Base-by-base conservation (phyloP, 2,797 vertebrate species). In the Thalassophryne amazonica region DNA sequence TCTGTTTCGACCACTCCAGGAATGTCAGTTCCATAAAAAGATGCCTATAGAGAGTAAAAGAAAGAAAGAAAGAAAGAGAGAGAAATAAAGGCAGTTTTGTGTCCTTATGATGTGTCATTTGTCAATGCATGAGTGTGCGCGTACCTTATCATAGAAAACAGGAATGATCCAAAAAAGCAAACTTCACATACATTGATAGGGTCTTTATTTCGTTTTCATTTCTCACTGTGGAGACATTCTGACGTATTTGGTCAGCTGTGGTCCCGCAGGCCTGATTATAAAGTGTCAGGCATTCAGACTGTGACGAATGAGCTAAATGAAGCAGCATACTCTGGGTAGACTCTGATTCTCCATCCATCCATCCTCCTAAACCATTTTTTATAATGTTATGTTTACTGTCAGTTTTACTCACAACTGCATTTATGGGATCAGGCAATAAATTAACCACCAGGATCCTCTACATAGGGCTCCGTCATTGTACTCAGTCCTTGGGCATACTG, bases 21-120 rank as follows among this genome's bases (percentile, higher is more conserved):
- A 91, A 91, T 91, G 89, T 88, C 73, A 86, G 80, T 71, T 86
- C 83, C 87, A 89, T 90, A 90, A 91, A 91, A 90, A 86, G 77
- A 85, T 78, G 78, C 59, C 69, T 65, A 75, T 69, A 63, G 76
- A 85, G 64, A 70, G 21, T 70, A 39, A 73, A 25, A 69, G 35
- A 55, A 24, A 47, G 3, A 46, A 22, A 48, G 20, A 43, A 25
- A 46, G 48, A 63, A 22, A 37, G n/a, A 46, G 11, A 49, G 14
- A 39, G 17, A 25, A 20, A 47, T 1, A 41, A 45, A 51, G 54
- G 13, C 0, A 20, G 35, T 1, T 19, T 25, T 45, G 31, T 27
- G 3, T 17, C 17, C 17, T 18, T 18, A 20, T 30, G 5, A 34
- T 17, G n/a, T 14, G 19, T 22, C 36, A 24, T 33, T 30, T 6